Evolutionary conservation across 2,888 invertebrate species (phyloP), one percentile per base, ranked within the genome.

Genomic region (Hirtodrosophila histrioides): DNA sequence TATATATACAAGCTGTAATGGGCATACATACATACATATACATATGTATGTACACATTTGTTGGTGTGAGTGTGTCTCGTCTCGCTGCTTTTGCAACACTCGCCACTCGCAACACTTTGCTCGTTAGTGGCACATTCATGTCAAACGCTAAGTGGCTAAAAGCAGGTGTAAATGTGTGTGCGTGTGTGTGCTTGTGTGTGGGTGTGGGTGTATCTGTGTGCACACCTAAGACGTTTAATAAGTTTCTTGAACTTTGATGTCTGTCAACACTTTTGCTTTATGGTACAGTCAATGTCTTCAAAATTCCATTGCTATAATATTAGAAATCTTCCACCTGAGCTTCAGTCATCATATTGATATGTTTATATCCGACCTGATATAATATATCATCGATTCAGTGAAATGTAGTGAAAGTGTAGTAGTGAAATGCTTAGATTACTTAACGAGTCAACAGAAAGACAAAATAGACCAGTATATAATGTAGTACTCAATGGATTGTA

Each of bases 41-140:
- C 2, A 17, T 17, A 27, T 27, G 3, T 27, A 27, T 27, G 3
- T 27, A 27, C 3, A 6, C 27, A 27, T 27, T 5, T 27, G 27
- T 27, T 0, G 1, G 27, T 27, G 27, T 27, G 27, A 31, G 5
- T 3, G 10, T 37, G 44, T 43, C 45, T 17, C 43, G 51, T 45
- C 44, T 61, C 40, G 44, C 54, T 61, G 58, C 39, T 40, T 51
- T 56, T 65, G 58, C 64, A 56, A 58, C 69, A 64, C 45, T 68
- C 64, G 60, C 58, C 67, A 70, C 55, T 72, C 49, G 56, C 64
- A 66, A 58, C 71, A 66, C 76, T 74, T 69, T 41, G 79, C 79
- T 77, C 79, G 79, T 77, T 77, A 77, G 77, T 79, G 76, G 50
- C 69, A 75, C 77, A 77, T 77, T 79, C 79, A 77, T 67, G 77